These are phyloP conservation scores for Zaprionus ghesquierei DNA, from an alignment of 1,140 invertebrate genomes.

Conservation along the genomic window DNA sequence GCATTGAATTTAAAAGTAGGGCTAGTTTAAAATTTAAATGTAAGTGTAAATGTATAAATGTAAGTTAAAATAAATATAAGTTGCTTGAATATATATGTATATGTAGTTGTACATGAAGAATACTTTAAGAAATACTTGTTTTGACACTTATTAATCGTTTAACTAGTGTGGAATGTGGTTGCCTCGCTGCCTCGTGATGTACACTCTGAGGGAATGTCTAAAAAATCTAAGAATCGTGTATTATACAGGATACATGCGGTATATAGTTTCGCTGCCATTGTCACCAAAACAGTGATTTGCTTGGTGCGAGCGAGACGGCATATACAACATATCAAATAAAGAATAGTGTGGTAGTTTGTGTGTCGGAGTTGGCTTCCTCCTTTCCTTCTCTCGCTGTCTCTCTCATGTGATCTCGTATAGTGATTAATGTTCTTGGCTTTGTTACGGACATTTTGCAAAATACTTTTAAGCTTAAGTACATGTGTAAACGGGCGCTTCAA, in stretches of 20 bases:
- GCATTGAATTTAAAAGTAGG: background rate
- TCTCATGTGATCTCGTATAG: background rate
- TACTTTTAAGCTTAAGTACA: slow-evolving; percentile 40
- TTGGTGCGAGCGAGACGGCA: slow-evolving; percentile 15
- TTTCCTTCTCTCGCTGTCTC: background rate
- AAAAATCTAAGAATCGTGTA: background rate
- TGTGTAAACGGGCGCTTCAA: slow-evolving; percentile 6
- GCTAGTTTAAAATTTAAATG: slow-evolving; percentile 11
- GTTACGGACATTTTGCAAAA: slow-evolving; percentile 27
- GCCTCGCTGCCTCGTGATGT: slow-evolving; percentile 32
- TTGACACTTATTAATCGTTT: slow-evolving; percentile 41
- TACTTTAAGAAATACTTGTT: slow-evolving; percentile 53
- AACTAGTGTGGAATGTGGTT: slow-evolving; percentile 43
- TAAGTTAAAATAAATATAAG: slow-evolving; percentile 16
- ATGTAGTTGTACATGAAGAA: slow-evolving; percentile 38
- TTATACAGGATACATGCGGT: background rate
- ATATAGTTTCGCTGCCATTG: slow-evolving; percentile 11
- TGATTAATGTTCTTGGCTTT: slow-evolving; percentile 39
- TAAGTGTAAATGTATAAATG: slow-evolving; percentile 21
- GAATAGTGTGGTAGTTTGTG: background rate
- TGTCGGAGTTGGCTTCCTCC: background rate
- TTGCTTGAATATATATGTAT: slow-evolving; percentile 20
- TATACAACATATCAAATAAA: background rate
- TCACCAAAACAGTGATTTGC: slow-evolving; percentile 19
- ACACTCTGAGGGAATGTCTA: slow-evolving; percentile 13